Evolutionary conservation across 2,888 invertebrate genomes (phyloP), one percentile per base, ranked within the genome.

Genomic region (Beris morrisii): DNA sequence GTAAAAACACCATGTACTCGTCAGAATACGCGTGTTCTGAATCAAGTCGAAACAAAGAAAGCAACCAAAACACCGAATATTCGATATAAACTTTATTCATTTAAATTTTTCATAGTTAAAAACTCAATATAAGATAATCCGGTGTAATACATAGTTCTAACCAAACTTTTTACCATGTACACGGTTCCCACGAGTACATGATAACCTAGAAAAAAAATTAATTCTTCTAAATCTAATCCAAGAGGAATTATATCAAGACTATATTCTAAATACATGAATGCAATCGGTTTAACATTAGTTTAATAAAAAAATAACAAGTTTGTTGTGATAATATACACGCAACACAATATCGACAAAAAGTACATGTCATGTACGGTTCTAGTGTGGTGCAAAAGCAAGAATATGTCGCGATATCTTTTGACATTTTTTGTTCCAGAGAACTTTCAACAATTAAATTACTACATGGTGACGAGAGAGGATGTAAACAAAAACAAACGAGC

Each of bases 131-230:
- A 38, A 38, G 1, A 38, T 9, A 38, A 9, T 38, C 5, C 38
- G 2, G 4, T 38, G 7, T 38, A 38, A 38, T 38, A 38, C 5
- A 4, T 11, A n/a, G 12, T n/a, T 44, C 12, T 64, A 64, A 64
- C 64, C 64, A 44, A 53, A 64, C 53, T 44, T 64, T 54, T 45
- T 45, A 54, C 54, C 64, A 64, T 64, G 64, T 64, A 64, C 45
- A 7, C 13, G 43, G 15, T 43, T 28, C 5, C 3, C 11, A 12
- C 31, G 9, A 11, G 54, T 54, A 54, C 54, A 54, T 54, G 54
- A 31, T 54, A 54, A 54, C 54, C 54, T 32, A 12, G 9, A 38
- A 38, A 38, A 54, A 31, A 54, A 12, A 5, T 12, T 31, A 50
- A 13, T 12, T 48, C n/a, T 3, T n/a, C 1, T 2, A 12, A 48